These are phyloP conservation scores for Stomorhina lunata DNA, from an alignment of 2,888 invertebrate genomes.

Conservation along the genomic window DNA sequence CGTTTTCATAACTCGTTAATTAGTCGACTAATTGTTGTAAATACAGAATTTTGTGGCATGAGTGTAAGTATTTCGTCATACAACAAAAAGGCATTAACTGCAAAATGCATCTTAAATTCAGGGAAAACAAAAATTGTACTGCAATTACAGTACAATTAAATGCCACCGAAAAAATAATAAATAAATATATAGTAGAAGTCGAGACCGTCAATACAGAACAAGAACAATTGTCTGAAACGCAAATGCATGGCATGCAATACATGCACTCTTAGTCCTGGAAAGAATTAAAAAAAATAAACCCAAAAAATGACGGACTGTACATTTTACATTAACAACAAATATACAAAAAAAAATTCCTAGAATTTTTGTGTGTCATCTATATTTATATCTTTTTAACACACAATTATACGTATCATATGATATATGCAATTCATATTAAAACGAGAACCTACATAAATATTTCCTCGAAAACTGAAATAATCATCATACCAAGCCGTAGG, in stretches of 20 bases:
- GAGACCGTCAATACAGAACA: constrained; percentile 2
- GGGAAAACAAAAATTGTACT: constrained; percentile 34
- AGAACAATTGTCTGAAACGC: constrained; percentile 39
- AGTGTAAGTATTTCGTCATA: constrained; percentile 21
- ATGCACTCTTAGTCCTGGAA: not conserved
- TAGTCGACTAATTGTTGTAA: constrained; percentile 46
- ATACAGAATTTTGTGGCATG: constrained; percentile 12
- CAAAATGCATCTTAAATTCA: constrained; percentile 44
- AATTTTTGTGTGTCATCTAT: constrained; percentile 65
- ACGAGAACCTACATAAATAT: not conserved
- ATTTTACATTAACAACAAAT: constrained; percentile 53
- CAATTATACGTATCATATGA: not conserved
- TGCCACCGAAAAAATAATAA: constrained; percentile 5
- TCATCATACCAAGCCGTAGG: constrained; percentile 42
- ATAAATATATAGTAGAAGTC: constrained; percentile 55
- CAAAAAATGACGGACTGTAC: constrained; percentile 6
- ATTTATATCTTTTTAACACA: not conserved
- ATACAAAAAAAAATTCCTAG: constrained; percentile 54
- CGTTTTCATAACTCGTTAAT: constrained; percentile 34
- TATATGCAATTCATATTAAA: not conserved
- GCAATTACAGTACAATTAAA: constrained; percentile 41
- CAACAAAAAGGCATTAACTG: constrained; percentile 45
- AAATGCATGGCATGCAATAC: constrained; percentile 50
- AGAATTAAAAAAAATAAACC: not conserved
- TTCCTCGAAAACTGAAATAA: constrained; percentile 43